Evolutionary conservation across 2,113 vertebrate genomes (phyloP), one percentile per base, ranked within the genome.

Genomic region (Archocentrus centrarchus): DNA sequence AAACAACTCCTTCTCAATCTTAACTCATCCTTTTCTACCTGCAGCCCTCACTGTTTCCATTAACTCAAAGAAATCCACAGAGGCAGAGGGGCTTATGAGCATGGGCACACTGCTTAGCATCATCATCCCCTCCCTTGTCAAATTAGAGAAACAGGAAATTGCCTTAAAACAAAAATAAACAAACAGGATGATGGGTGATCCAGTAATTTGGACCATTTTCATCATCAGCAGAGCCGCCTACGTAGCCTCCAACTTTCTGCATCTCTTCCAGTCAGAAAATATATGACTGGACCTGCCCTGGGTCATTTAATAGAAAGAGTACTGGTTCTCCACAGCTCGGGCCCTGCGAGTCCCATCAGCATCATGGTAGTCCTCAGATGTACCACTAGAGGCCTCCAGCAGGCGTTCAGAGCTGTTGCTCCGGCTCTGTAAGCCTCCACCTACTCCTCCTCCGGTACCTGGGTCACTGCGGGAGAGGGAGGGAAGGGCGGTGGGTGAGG

Each of bases 301-400:
- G 24, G 78, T 50, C 15, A 47, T 62, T 98, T 93, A 99, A 94
- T 99, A 99, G 95, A 99, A 99, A 84, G 98, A 98, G 89, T 99
- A 99, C 30, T 99, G 98, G 94, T 99, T 99, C 91, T 99, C 98
- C 24, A 99, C 97, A 0, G 98, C 98, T 50, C 98, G 95, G 82
- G 97, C 94, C 86, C 97, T 95, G 58, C 97, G 96, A 17, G 96
- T 91, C 4, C 97, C 96, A 0, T 98, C 97, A 3, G 95, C 94
- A 24, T 99, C 98, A 0, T 97, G 97, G 86, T 97, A 96, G 92
- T 99, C 98, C 35, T 98, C 98, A 0, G 95, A 82, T 0, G 92
- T 57, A 2, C 93, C 53, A 2, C 95, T 73, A 0, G 96, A 86
- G 10, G 96, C 94, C 85, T 98, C 97, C 9, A 98, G 95, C 75